Evolutionary conservation across 2,888 invertebrate species (phyloP), one percentile per base, ranked within the genome.

Genomic region (Entomobrya multifasciata): DNA sequence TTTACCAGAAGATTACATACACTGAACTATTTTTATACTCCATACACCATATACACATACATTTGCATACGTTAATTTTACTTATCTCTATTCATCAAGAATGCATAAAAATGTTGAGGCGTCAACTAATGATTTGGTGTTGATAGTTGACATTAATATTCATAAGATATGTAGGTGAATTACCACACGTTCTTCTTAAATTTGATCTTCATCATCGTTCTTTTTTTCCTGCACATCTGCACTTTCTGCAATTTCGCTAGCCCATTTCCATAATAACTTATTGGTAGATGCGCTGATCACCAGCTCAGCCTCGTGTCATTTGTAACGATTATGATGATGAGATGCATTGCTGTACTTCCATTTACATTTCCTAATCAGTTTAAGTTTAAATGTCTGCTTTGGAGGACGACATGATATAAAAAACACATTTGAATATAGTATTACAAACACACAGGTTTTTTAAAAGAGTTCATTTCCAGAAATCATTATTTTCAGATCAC

Each of bases 91-190:
- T 52, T 22, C 65, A 65, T 25, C 44, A 20, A 15, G 44, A 15
- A 13, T 44, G 22, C 44, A 57, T 82, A 62, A 60, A 47, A 74
- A 82, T 67, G 44, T 74, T 82, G 82, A 82, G 82, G 74, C 82
- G 60, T 82, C 74, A 74, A 81, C 70, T 49, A 67, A 78, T 49
- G 79, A 52, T n/a, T 67, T 79, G 65, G 79, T 67, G 65, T 67
- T 67, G 67, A 67, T 44, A 30, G 67, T 44, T 67, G 10, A 67
- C 67, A 67, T 20, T 44, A n/a, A 41, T 67, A 44, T 67, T 44
- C 41, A 67, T 67, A 44, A 67, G 41, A 67, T 67, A 44, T 44
- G 44, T 20, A 20, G 20, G 1, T 17, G 13, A 27, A 8, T 67
- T 15, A 36, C 41, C 41, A 44, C 41, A 67, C 17, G 44, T 67